Evolutionary conservation across 2,888 invertebrate species (phyloP).

Genomic region (Caenorhabditis afra): DNA sequence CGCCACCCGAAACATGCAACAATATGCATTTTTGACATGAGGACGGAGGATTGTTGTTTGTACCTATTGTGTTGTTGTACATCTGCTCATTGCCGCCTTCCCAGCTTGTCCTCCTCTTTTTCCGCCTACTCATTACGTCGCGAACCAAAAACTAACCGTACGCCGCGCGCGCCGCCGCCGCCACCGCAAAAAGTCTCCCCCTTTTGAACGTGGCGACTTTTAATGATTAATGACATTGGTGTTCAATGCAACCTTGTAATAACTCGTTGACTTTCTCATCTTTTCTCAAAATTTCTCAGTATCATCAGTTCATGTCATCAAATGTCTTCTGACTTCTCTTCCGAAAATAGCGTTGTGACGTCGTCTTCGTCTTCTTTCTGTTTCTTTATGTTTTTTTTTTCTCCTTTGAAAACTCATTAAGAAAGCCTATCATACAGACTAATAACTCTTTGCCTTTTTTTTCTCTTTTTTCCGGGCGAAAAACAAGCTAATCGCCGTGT

Average conservation of each 20-base stretch:
- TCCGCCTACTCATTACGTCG: conserved; percentile 33
- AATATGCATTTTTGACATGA: conserved; percentile 53
- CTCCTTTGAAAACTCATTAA: conserved; percentile 2
- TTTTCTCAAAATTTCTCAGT: too few relatives aligned
- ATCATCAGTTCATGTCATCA: too few relatives aligned
- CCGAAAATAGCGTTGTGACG: too few relatives aligned
- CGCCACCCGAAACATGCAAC: conserved; percentile 54
- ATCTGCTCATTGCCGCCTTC: conserved; percentile 19
- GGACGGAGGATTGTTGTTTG: conserved; percentile 23
- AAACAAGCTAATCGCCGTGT: conserved; percentile 1
- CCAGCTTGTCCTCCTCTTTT: not conserved
- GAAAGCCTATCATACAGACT: not conserved
- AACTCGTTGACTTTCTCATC: too few relatives aligned
- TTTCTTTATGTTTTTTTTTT: not conserved
- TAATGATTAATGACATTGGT: conserved; percentile 30
- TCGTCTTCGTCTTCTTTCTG: not conserved
- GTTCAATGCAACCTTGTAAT: not conserved
- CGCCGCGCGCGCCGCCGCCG: too few relatives aligned
- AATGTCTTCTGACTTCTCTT: too few relatives aligned
- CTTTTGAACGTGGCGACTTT: conserved; percentile 10
- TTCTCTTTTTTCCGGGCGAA: not conserved
- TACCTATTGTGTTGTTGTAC: conserved; percentile 44
- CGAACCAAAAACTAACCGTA: conserved; percentile 35
- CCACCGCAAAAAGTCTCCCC: conserved; percentile 4
- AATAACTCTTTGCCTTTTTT: not conserved